Conservation (phyloP, 2,797 vertebrate genomes). For the Morelia viridis region DNA sequence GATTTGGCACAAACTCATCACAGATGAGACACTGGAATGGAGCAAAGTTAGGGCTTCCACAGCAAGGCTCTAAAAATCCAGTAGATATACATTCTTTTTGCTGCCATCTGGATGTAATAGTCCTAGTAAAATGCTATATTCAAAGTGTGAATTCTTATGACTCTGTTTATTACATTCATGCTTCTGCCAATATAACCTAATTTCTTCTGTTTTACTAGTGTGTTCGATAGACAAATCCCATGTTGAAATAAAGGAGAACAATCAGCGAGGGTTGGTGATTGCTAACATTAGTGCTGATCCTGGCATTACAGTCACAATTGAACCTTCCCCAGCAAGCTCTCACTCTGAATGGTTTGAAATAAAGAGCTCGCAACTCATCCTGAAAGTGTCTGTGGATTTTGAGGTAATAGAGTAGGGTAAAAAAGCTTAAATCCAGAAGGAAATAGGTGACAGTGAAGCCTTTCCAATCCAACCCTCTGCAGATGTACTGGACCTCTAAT, state of each 20-base stretch:
- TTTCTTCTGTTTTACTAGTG: slow-evolving; percentile 36
- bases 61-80: neutral
- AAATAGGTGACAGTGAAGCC: neutral
- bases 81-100: neutral
- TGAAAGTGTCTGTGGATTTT: slow-evolving; percentile 49
- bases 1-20: neutral
- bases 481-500: neutral
- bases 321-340: neutral
- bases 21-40: neutral
- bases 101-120: neutral
- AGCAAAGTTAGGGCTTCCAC: neutral
- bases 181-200: neutral
- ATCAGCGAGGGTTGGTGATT: slow-evolving; percentile 1
- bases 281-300: rapidly evolving
- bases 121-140: neutral
- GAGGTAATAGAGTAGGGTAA: slow-evolving; percentile 50
- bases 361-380: slow-evolving; percentile 13
- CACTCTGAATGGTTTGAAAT: slow-evolving; percentile 24
- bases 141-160: neutral
- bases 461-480: neutral
- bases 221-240: slow-evolving; percentile 7
- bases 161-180: neutral
- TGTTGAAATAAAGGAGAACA: slow-evolving; percentile 41
- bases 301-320: slow-evolving; percentile 4
- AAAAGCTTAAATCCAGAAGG: neutral